Base-by-base conservation (phyloP, 92 coral and sea anemone genomes). In the Siderastrea radians region DNA sequence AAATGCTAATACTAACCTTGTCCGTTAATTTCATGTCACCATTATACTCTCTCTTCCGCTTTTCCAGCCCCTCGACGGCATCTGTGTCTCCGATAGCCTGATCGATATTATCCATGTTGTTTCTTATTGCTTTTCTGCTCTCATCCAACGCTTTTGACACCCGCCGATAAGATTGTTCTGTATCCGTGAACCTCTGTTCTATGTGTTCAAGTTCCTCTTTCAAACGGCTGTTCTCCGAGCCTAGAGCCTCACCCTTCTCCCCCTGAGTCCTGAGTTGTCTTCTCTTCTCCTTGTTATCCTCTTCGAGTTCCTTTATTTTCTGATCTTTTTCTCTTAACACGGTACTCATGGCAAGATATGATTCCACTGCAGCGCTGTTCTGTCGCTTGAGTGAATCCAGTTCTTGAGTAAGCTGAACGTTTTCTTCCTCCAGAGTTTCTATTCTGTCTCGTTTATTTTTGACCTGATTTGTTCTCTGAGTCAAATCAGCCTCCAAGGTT, bases 111-210 rank as follows among this genome's bases (percentile, higher is more conserved):
- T 14, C 70, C 70, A 59, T 48, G 44, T 61, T 44, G 71, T 51
- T 63, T 77, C 90, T 72, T 10, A 86, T 51, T 53, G 70, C 48
- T 13, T 65, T 87, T 64, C 95, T 86, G 74, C 95, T 90, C 47
- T 86, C 92, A 7, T 93, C 93, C 47, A 93, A 89, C 60, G 95
- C 91, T 58, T 66, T 72, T 74, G 91, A 79, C 10, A 93, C 91
- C 1, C 71, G 50, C 7, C 82, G 82, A 70, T 90, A 90, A 0
- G 91, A 86, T 53, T 81, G 83, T 45, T 63, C 79, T 11, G 70
- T 58, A 17, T 70, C 54, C 55, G 71, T 69, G 60, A 81, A 77
- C 58, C 66, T 86, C 65, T 72, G 74, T 12, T 61, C 68, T 45
- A 79, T 69, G 3, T 62, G 66, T 55, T 71, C 89, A 53, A 86